Evolutionary conservation across 2,888 invertebrate species (phyloP), one percentile per base, ranked within the genome.

Genomic region (Athetis lepigone): DNA sequence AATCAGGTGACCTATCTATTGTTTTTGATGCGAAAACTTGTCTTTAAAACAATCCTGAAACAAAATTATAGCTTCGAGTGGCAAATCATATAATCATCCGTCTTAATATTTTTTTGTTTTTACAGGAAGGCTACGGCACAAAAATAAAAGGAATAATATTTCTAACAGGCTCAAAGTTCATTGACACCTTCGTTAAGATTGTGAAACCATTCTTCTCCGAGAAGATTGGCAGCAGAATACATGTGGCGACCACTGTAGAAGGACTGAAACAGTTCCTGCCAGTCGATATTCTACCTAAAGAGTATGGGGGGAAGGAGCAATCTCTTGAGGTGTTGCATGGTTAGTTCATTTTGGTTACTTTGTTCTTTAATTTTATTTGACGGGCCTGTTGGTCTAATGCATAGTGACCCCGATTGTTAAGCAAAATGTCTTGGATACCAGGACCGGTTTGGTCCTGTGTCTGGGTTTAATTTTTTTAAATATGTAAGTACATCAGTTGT

Each of bases 111-210:
- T 4, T 43, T 36, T 13, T 13, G 1, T 3, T 0, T 21, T 59
- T 64, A 7, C 77, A 72, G 77, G 77, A 77, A 56, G 73, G 88
- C 1, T 88, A 88, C 52, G 90, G 90, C 0, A 65, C 88, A 4
- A 85, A 88, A 70, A 56, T 93, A 54, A 90, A 88, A 68, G 86
- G 82, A 1, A 84, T 93, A 5, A 90, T 93, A 60, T 67, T 93
- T 2, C 36, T 94, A 7, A 90, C 92, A 23, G 62, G 85, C 0
- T 90, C 90, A 7, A 87, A 86, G 47, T 83, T 90, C 16, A 79
- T 93, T 0, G 87, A 90, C 21, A 85, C 86, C 25, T 43, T 93
- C 0, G 65, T 92, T 3, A 81, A 79, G 4, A 61, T 93, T 1
- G 29, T 90, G 0, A 93, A 88, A 70, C 85, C 83, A n/a, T 68